These are phyloP conservation scores for Bufo bufo DNA, from an alignment of 2,113 vertebrate species.

Conservation along the genomic window DNA sequence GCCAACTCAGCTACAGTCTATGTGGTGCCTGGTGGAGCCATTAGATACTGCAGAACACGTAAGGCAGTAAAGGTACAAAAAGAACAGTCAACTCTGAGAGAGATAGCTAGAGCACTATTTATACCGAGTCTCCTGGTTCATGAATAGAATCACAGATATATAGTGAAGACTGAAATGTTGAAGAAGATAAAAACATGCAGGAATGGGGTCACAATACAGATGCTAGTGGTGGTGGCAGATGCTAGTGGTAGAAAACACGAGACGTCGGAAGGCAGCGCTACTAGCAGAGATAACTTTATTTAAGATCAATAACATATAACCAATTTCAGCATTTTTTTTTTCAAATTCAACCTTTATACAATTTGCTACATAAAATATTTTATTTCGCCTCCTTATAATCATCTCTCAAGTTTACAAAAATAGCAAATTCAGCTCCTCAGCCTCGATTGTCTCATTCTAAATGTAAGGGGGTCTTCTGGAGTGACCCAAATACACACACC, in stretches of 20 bases:
- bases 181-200: too few relatives aligned
- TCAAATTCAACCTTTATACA: conserved; percentile 49
- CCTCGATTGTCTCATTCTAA: conserved; percentile 43
- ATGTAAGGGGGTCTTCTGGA: not conserved
- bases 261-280: not conserved
- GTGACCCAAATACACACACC: conserved; percentile 12
- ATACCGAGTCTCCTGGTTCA: too few relatives aligned
- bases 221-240: too few relatives aligned
- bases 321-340: conserved; percentile 27
- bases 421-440: conserved; percentile 39
- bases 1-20: too few relatives aligned
- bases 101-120: too few relatives aligned
- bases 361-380: conserved; percentile 58
- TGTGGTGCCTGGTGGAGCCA: too few relatives aligned
- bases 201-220: too few relatives aligned
- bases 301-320: conserved; percentile 52
- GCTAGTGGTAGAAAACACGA: not conserved
- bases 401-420: conserved; percentile 57
- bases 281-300: conserved; percentile 58
- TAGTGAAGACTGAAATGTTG: too few relatives aligned
- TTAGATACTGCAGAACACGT: too few relatives aligned
- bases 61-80: too few relatives aligned
- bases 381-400: conserved; percentile 48
- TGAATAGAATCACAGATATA: too few relatives aligned
- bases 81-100: too few relatives aligned